Evolutionary conservation across 2,888 invertebrate species (phyloP), one percentile per base, ranked within the genome.

Genomic region (Sinohyriopsis cumingii): DNA sequence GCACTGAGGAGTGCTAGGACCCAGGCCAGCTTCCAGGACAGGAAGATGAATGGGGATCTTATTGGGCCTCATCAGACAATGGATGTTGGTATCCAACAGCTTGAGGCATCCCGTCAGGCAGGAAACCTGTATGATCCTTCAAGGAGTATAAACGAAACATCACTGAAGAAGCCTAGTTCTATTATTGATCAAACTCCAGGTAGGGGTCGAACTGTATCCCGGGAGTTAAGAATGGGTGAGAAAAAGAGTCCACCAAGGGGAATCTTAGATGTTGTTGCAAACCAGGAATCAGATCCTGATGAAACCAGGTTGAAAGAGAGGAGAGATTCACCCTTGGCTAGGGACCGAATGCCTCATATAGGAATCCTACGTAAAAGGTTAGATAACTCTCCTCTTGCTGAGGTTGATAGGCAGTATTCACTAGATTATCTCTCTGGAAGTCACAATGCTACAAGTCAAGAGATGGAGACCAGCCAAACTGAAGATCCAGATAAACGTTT

Each of bases 1-100:
- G 83, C 81, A 55, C 69, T 85, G 9, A 69, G 77, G 57, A 82
- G 82, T 72, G 84, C 84, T 22, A 76, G 84, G 59, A 79, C 80
- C 62, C 83, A 82, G 65, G 84, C 79, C 20, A 82, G 70, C 70
- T 71, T 74, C 55, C 80, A 82, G 54, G 82, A 80, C 67, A 73
- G 78, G 55, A 71, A 63, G 55, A 65, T 72, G 33, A 25, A 54
- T 22, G 54, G 67, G 56, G 75, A 77, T 69, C 71, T 71, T 53
- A 71, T 75, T 53, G 64, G 69, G 57, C 71, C 72, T 65, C 66
- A 68, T 56, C 65, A 77, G 68, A 70, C 73, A 56, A 70, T 77
- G 4, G 77, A 75, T 73, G 71, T 75, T 59, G 72, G 75, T 68
- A 73, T 77, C 24, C 70, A 73, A 68, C 69, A 77, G 25, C 65